Conservation (phyloP, 2,797 vertebrate genomes). For the Apogon hyalosoma region DNA sequence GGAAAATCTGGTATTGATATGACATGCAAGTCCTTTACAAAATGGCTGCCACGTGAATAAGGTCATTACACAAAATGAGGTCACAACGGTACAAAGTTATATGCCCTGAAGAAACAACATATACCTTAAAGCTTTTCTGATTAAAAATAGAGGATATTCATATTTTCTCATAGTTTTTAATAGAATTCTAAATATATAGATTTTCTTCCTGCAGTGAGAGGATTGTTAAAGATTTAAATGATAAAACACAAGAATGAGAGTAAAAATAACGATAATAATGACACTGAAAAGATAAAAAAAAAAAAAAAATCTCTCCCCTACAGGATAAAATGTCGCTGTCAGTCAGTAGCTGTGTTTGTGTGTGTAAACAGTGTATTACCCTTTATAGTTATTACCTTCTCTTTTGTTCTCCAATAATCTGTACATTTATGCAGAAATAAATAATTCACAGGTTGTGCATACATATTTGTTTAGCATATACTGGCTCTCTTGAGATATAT, state of each 20-base stretch:
- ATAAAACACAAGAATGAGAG: slow-evolving; percentile 73
- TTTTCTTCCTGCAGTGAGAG: slow-evolving; percentile 77
- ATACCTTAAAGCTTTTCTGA: slow-evolving; percentile 77
- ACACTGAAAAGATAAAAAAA: slow-evolving; percentile 79
- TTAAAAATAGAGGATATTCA: slow-evolving; percentile 82
- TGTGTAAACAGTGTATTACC: slow-evolving; percentile 85
- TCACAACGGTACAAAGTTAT: slow-evolving; percentile 75
- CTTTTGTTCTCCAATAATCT: slow-evolving; percentile 80
- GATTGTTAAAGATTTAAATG: slow-evolving; percentile 77
- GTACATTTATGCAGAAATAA: slow-evolving; percentile 87
- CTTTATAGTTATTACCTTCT: slow-evolving; percentile 76
- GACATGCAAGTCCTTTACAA: slow-evolving; percentile 9
- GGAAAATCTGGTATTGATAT: slow-evolving; percentile 34
- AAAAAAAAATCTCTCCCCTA: slow-evolving; percentile 62
- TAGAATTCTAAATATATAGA: slow-evolving; percentile 84
- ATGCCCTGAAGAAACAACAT: slow-evolving; percentile 78
- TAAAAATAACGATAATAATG: slow-evolving; percentile 72
- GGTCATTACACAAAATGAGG: slow-evolving; percentile 74
- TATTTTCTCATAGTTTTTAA: slow-evolving; percentile 75
- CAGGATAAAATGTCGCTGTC: slow-evolving; percentile 79
- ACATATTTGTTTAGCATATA: slow-evolving; percentile 81
- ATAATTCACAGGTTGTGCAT: slow-evolving; percentile 88
- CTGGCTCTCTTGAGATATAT: slow-evolving; percentile 79
- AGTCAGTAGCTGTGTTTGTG: slow-evolving; percentile 84
- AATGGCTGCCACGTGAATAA: slow-evolving; percentile 53